Evolutionary conservation across 2,888 invertebrate genomes (phyloP).

Genomic region (Pristionchus fissidentatus): DNA sequence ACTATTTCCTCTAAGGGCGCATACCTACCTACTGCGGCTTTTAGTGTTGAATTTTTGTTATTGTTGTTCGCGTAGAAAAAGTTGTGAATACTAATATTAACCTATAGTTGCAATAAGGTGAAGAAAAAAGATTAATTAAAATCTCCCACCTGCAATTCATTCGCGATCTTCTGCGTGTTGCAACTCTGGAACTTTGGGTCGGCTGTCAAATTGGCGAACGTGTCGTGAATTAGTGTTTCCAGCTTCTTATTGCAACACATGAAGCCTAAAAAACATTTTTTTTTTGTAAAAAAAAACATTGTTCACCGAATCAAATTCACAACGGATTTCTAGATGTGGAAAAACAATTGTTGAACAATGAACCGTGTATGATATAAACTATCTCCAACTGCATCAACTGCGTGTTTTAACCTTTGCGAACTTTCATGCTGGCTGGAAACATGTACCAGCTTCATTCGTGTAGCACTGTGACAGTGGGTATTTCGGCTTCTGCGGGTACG

Average conservation of each 20-base stretch:
- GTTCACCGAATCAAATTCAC: neutral
- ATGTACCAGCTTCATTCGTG: slow-evolving; percentile 65
- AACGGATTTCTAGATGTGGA: neutral
- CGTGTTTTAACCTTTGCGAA: neutral
- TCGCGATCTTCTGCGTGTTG: slow-evolving; percentile 68
- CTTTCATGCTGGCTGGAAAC: too few relatives aligned
- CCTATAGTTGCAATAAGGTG: too few relatives aligned
- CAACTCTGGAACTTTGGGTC: slow-evolving; percentile 60
- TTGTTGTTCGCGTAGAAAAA: too few relatives aligned
- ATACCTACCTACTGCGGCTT: too few relatives aligned
- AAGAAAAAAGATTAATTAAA: too few relatives aligned
- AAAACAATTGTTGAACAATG: neutral
- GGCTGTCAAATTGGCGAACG: slow-evolving; percentile 52
- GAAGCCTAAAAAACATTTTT: slow-evolving; percentile 65
- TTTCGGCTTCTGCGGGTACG: slow-evolving; percentile 49
- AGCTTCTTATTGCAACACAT: slow-evolving; percentile 73
- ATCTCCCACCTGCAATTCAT: slow-evolving; percentile 64
- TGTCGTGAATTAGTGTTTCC: slow-evolving; percentile 68
- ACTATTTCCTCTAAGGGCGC: too few relatives aligned
- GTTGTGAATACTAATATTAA: neutral
- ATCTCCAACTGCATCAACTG: neutral
- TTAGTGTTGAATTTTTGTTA: too few relatives aligned
- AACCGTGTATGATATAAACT: neutral
- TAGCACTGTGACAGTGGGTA: slow-evolving; percentile 71
- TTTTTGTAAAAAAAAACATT: neutral